Evolutionary conservation across 2,888 invertebrate genomes (phyloP), one percentile per base, ranked within the genome.

Genomic region (Creontiades dilutus): DNA sequence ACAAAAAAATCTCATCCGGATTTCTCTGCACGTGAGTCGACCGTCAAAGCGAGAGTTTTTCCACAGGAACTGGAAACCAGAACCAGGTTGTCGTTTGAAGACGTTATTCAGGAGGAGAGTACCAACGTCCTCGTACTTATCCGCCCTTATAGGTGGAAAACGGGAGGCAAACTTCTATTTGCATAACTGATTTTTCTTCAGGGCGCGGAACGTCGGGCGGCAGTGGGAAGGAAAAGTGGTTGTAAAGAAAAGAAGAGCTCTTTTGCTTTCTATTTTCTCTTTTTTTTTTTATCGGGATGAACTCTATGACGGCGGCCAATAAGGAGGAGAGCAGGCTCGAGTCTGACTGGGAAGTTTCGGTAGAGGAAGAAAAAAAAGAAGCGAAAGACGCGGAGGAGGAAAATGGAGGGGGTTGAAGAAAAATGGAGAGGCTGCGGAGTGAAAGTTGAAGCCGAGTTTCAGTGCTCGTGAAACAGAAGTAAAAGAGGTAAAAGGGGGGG

Each of bases 221-320:
- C 57, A 57, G 57, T 57, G 57, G 57, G 57, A 57, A 57, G 57
- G 57, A 57, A 57, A 57, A 57, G 57, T 57, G 57, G 57, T 57
- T 57, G 57, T 57, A 57, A 57, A 57, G 57, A 57, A 57, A 57
- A 37, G 37, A n/a, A 37, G 37, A 37, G 37, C 37, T 37, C 37
- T 37, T 37, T 37, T 37, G 57, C n/a, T 57, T 57, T 57, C 2
- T 37, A 4, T 37, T 37, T 37, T 37, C 37, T 37, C 7, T 37
- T 57, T 57, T 57, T 57, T 16, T 52, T 52, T 57, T 57, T 57
- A 57, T 57, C n/a, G 57, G 57, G 19, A 57, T n/a, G 7, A 57
- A 57, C 57, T 57, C 57, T n/a, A n/a, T n/a, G 57, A 16, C 57
- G 57, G 57, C n/a, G n/a, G 57, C n/a, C 57, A 11, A 57, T 57